A percentile compares a stretch with the other conserved stretches of the same genome.
Evolutionary conservation across 2,888 invertebrate species (phyloP).

Genomic region (Nymphalis urticae): DNA sequence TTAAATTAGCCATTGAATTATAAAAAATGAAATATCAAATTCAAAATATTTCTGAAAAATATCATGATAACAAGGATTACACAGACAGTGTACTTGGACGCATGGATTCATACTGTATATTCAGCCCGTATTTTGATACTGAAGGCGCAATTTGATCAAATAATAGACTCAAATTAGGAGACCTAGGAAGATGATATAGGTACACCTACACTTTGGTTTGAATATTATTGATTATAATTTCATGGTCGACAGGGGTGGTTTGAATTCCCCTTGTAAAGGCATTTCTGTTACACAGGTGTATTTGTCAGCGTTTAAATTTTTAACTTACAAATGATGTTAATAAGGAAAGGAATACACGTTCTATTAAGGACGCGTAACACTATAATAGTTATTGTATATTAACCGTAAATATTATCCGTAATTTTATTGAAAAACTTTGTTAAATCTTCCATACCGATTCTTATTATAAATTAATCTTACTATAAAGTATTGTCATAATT

Average conservation of each 20-base stretch:
- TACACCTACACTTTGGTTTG: background rate
- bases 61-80: background rate
- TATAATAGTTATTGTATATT: no score
- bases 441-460: no score
- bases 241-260: background rate
- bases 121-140: background rate
- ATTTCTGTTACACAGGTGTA: no score
- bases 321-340: no score
- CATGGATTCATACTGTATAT: background rate
- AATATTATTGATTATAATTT: slow-evolving; percentile 3
- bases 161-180: background rate
- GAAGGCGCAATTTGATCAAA: background rate
- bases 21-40: background rate
- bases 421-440: no score
- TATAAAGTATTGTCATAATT: no score
- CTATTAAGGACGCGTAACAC: no score
- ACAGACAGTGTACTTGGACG: background rate
- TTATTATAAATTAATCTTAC: no score
- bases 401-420: no score
- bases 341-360: no score
- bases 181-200: background rate
- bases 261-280: no score
- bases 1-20: background rate
- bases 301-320: no score
- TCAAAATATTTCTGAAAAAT: background rate